phyloP scores from a whole-genome alignment of 1,140 invertebrate species.

The Scaptodrosophila lebanonensis region DNA sequence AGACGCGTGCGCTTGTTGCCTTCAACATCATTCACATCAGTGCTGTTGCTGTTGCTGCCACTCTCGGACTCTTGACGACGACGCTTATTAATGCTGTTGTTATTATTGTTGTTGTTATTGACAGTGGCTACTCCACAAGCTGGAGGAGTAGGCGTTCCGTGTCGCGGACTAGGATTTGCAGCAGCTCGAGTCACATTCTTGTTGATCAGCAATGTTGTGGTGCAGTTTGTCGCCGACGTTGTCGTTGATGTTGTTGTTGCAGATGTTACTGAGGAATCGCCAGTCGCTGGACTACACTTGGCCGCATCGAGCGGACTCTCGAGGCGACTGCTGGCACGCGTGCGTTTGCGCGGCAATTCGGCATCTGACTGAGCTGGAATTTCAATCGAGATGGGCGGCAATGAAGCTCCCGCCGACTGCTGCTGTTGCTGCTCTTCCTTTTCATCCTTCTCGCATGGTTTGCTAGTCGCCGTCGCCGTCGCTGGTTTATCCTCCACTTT shows the following conservation, averaged over 20 bases:
- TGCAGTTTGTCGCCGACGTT: slow-evolving; percentile 12
- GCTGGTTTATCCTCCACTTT: slow-evolving; percentile 1
- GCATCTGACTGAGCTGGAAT: slow-evolving; percentile 58
- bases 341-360: slow-evolving; percentile 79
- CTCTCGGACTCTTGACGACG: slow-evolving; percentile 88
- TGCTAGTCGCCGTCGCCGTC: not conserved
- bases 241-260: slow-evolving; percentile 1
- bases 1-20: slow-evolving; percentile 43
- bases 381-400: slow-evolving; percentile 71
- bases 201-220: slow-evolving; percentile 13
- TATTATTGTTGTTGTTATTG: slow-evolving; percentile 38
- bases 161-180: slow-evolving; percentile 41
- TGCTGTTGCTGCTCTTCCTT: slow-evolving; percentile 37
- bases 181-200: slow-evolving; percentile 39
- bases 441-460: slow-evolving; percentile 7
- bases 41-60: slow-evolving; percentile 44
- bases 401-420: slow-evolving; percentile 21
- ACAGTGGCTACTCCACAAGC: not conserved
- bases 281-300: slow-evolving; percentile 79
- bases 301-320: slow-evolving; percentile 83
- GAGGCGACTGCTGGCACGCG: slow-evolving; percentile 84
- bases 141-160: slow-evolving; percentile 42
- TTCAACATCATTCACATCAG: slow-evolving; percentile 18
- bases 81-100: slow-evolving; percentile 79
- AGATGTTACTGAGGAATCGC: not conserved